These are phyloP conservation scores for Plutomurus gul DNA, from an alignment of 1,140 invertebrate genomes.

Conservation along the genomic window DNA sequence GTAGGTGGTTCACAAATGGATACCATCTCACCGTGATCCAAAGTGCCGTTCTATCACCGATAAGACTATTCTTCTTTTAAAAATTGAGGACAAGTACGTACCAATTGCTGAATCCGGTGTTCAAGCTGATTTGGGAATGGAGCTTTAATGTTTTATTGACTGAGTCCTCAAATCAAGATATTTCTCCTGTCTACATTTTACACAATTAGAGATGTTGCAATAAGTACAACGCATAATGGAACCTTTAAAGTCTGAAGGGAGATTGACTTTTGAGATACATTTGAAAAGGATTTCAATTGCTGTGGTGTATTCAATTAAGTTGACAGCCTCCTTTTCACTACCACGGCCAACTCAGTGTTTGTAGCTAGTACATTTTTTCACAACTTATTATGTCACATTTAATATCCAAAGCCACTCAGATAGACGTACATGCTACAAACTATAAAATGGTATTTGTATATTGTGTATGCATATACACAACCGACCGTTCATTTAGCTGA, in stretches of 20 bases:
- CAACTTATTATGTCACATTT: no score
- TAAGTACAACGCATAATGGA: neutral
- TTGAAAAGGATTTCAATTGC: no score
- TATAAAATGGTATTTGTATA: no score
- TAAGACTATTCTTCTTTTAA: conserved; percentile 85
- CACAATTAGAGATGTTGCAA: neutral
- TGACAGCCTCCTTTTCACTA: no score
- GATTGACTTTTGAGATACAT: neutral
- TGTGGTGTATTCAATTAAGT: no score
- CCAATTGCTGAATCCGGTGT: conserved; percentile 89
- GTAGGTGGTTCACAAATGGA: conserved; percentile 86
- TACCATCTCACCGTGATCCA: conserved; percentile 83
- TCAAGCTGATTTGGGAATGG: conserved; percentile 58
- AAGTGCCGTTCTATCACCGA: conserved; percentile 84
- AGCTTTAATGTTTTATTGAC: neutral
- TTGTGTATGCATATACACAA: no score
- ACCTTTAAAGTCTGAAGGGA: conserved; percentile 8
- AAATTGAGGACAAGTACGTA: conserved; percentile 89
- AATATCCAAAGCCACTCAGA: no score
- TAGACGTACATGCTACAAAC: no score
- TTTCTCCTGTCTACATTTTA: neutral
- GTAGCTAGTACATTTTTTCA: no score
- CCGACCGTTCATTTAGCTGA: no score
- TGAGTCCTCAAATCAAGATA: neutral
- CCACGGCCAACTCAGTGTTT: no score